Evolutionary conservation across 2,888 invertebrate genomes (phyloP).

Genomic region (Pegoplata infirma): DNA sequence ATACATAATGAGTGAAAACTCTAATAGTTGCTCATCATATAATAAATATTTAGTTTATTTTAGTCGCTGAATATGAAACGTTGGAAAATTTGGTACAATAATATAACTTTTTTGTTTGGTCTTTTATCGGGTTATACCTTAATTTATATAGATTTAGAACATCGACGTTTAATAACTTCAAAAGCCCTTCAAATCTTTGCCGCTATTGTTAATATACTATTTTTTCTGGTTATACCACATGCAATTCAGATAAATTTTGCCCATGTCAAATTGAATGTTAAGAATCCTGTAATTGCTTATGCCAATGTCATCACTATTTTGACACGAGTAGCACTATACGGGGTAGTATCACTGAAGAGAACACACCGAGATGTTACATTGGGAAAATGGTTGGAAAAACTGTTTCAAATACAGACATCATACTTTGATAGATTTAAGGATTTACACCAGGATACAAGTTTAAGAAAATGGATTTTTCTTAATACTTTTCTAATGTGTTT

Average conservation of each 20-base stretch:
- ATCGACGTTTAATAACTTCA: background rate
- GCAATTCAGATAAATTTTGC: too few relatives aligned
- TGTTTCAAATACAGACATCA: background rate
- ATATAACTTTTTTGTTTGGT: background rate
- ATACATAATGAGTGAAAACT: too few relatives aligned
- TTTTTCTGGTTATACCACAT: too few relatives aligned
- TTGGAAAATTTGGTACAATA: background rate
- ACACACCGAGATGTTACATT: background rate
- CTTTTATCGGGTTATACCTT: background rate
- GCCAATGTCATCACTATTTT: too few relatives aligned
- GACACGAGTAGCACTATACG: too few relatives aligned
- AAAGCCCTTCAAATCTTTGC: background rate
- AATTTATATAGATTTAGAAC: background rate
- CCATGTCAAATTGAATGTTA: too few relatives aligned
- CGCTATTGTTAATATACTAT: background rate
- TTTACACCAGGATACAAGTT: background rate
- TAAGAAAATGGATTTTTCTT: constrained; percentile 18
- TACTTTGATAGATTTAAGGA: constrained; percentile 22
- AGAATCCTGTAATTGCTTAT: too few relatives aligned
- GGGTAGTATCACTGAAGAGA: background rate
- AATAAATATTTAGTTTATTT: too few relatives aligned
- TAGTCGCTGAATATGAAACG: too few relatives aligned
- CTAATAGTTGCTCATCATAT: too few relatives aligned
- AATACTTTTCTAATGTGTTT: background rate
- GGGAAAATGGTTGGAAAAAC: background rate